Conservation (phyloP, 2,113 vertebrate genomes). For the Xiphias gladius region DNA sequence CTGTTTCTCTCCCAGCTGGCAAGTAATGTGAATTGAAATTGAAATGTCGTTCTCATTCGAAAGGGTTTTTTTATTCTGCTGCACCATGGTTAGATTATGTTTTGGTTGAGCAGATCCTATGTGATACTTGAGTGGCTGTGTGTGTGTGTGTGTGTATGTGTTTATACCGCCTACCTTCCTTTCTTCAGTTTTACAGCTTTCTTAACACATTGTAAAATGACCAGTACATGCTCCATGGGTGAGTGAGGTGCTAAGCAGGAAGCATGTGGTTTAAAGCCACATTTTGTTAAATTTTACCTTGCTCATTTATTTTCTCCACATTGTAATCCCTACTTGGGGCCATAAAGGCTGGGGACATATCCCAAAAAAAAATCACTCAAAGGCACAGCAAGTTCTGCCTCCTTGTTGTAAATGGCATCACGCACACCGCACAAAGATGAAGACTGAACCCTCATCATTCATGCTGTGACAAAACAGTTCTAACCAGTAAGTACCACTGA, state of each 20-base stretch:
- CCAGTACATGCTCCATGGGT: background rate
- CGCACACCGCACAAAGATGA: background rate
- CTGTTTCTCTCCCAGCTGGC: constrained; percentile 22
- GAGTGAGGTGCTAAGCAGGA: background rate
- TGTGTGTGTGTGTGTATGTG: background rate
- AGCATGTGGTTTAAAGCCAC: constrained; percentile 3
- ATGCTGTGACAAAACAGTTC: background rate
- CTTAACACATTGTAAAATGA: constrained; percentile 17
- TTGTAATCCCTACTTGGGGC: background rate
- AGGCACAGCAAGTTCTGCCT: background rate
- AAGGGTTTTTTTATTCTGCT: background rate
- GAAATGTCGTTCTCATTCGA: constrained; percentile 45
- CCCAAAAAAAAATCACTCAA: background rate
- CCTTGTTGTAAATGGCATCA: background rate
- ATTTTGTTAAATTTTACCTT: background rate
- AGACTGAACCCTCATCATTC: background rate
- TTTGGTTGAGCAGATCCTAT: constrained; percentile 12
- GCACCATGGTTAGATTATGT: constrained; percentile 24
- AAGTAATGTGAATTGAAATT: constrained; percentile 52
- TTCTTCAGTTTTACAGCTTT: constrained; percentile 30
- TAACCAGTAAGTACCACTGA: background rate
- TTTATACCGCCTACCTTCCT: constrained; percentile 23
- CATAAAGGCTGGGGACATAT: background rate
- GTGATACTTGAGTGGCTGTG: constrained; percentile 1
- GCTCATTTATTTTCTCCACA: background rate